Base-by-base conservation (phyloP, 2,888 invertebrate species). In the Drosophila pegasa region DNA sequence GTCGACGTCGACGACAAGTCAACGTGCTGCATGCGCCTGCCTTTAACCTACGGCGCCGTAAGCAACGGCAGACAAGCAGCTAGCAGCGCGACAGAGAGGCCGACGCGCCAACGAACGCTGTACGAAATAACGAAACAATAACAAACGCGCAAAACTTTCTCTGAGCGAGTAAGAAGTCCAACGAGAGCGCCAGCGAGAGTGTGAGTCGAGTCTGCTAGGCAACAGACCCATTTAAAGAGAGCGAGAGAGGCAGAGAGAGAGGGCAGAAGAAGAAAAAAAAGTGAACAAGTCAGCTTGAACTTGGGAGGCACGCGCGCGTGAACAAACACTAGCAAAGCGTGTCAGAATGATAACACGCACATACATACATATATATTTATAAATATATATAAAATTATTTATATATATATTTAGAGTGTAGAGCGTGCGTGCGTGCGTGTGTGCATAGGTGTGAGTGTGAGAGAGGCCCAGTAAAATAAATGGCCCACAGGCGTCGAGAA, bases 301-400 rank as follows among this genome's bases (percentile, higher is more conserved):
- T 84, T 84, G 84, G 88, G 71, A 84, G 84, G 88, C 84, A 87
- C 88, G 84, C 88, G 88, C 88, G 88, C 84, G 80, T 87, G 84
- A 84, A 83, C 84, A 88, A 84, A 80, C 80, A 86, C 84, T 54
- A 68, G 66, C 62, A 75, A 75, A 80, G 77, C 86, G 70, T 87
- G 88, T 86, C 75, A 88, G 75, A 81, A 83, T 88, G 88, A 83
- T 83, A 83, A 83, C 83, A 88, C 50, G 61, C 55, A 56, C 37
- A 76, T 3, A 10, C 22, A 29, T 9, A 20, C 31, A 33, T 8
- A 31, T n/a, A 33, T 18, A 38, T 38, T 0, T 38, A 3, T 25
- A 7, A n/a, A 29, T 9, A 20, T 20, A 33, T 8, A 31, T n/a
- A 33, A 9, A 38, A 18, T 0, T 38, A 3, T 25, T 1, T 8